Evolutionary conservation across 2,888 invertebrate genomes (phyloP).

Genomic region (Abscondita cerata): DNA sequence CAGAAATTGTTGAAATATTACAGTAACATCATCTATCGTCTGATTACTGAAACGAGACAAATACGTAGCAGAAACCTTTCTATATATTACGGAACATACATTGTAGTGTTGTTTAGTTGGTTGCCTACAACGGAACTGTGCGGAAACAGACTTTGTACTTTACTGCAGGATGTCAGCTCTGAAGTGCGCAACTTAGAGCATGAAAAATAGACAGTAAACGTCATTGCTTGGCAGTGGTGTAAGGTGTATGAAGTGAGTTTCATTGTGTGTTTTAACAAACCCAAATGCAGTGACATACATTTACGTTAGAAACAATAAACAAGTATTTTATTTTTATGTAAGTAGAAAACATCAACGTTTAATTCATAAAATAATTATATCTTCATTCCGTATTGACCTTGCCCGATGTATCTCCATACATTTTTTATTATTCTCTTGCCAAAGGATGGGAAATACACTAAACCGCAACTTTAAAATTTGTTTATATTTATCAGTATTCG

Average conservation of each 20-base stretch:
- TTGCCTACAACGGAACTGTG: background rate
- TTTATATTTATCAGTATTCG: too few species aligned
- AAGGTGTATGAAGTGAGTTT: slow-evolving; percentile 25
- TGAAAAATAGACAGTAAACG: slow-evolving; percentile 27
- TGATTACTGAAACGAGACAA: too few species aligned
- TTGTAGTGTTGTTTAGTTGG: background rate
- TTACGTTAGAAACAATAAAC: slow-evolving; percentile 4
- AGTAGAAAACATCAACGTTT: background rate
- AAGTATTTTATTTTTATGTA: slow-evolving; percentile 15
- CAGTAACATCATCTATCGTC: too few species aligned
- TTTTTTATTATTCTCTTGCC: too few species aligned
- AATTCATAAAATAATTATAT: background rate
- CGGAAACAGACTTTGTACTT: slow-evolving; percentile 14
- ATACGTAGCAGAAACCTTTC: too few species aligned
- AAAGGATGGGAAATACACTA: too few species aligned
- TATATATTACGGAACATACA: too few species aligned
- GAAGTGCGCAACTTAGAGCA: slow-evolving; percentile 23
- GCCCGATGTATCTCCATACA: slow-evolving; percentile 5
- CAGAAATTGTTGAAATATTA: too few species aligned
- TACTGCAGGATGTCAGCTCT: slow-evolving; percentile 18
- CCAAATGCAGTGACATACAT: slow-evolving; percentile 26
- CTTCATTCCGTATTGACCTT: slow-evolving; percentile 22
- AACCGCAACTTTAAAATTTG: too few species aligned
- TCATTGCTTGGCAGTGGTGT: slow-evolving; percentile 26
- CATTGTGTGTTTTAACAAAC: slow-evolving; percentile 14